Percentiles rank a stretch among this genome's conserved stretches.
phyloP scores from a whole-genome alignment of 2,797 vertebrate species.

The Sphenopsis melanotis region DNA sequence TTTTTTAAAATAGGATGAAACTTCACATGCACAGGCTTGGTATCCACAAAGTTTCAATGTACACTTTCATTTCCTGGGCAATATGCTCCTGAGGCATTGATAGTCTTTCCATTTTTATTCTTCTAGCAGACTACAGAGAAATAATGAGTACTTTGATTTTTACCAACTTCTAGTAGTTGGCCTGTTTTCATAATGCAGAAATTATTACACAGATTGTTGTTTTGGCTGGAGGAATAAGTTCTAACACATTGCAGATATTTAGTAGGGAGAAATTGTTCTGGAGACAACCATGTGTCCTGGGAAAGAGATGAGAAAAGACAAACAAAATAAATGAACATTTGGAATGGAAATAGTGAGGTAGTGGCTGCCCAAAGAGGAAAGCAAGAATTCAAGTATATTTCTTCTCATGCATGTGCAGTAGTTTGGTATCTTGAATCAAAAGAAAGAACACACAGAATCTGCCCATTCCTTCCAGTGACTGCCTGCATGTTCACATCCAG shows the following conservation, averaged over 20 bases:
- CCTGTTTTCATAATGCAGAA: conserved; percentile 15
- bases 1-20: not conserved
- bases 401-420: not conserved
- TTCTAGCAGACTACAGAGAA: not conserved
- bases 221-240: conserved; percentile 2
- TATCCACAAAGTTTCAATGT: not conserved
- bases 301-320: conserved; percentile 58
- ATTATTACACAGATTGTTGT: conserved; percentile 1
- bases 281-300: conserved; percentile 23
- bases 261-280: conserved; percentile 12
- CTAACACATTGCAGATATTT: not conserved
- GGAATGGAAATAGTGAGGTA: conserved; percentile 54
- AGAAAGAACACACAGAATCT: not conserved
- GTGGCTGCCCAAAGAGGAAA: conserved; percentile 13
- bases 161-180: not conserved
- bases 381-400: conserved; percentile 1
- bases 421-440: not conserved
- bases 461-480: not conserved
- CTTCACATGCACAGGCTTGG: not conserved
- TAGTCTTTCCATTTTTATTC: not conserved
- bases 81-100: not conserved
- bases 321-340: conserved; percentile 57
- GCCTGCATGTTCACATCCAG: not conserved
- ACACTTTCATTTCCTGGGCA: not conserved
- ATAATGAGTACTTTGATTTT: not conserved